Base-by-base conservation (phyloP, 2,888 invertebrate species). In the Parelbella ahira region DNA sequence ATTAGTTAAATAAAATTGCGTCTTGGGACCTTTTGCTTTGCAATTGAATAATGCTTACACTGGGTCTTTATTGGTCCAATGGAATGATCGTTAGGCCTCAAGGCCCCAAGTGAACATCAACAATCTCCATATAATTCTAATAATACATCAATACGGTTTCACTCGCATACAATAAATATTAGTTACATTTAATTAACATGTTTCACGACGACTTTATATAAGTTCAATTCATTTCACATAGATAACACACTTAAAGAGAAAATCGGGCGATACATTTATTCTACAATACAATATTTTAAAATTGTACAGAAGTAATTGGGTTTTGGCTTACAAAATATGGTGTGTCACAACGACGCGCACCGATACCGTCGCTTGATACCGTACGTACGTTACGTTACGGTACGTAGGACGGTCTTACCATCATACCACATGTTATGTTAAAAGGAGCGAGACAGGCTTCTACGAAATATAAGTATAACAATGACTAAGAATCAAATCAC, bases 401-500 rank as follows among this genome's bases (percentile, higher is more conserved):
- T n/a, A n/a, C n/a, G n/a, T n/a, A n/a, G n/a, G n/a, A n/a, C n/a
- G n/a, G n/a, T n/a, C n/a, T n/a, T n/a, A n/a, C n/a, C n/a, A n/a
- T n/a, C n/a, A n/a, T n/a, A n/a, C n/a, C n/a, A n/a, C n/a, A n/a
- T n/a, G n/a, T n/a, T n/a, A n/a, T n/a, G n/a, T n/a, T 15, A 7
- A 36, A 24, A 28, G 27, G 15, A 32, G 28, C 33, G 3, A 20
- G 38, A 38, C 45, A 36, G 32, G 33, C 19, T 15, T 21, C 37
- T 37, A 29, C 9, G 4, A 10, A 19, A 8, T 27, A 37, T 12
- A 12, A 18, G 15, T 10, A 24, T 11, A 30, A 36, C 23, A 27
- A 21, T 37, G 11, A 23, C n/a, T n/a, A n/a, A n/a, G n/a, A n/a
- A n/a, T n/a, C n/a, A 39, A 36, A 28, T 37, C 37, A 50, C 59